Evolutionary conservation across 2,113 vertebrate species (phyloP), one percentile per base, ranked within the genome.

Genomic region (Promerops cafer): DNA sequence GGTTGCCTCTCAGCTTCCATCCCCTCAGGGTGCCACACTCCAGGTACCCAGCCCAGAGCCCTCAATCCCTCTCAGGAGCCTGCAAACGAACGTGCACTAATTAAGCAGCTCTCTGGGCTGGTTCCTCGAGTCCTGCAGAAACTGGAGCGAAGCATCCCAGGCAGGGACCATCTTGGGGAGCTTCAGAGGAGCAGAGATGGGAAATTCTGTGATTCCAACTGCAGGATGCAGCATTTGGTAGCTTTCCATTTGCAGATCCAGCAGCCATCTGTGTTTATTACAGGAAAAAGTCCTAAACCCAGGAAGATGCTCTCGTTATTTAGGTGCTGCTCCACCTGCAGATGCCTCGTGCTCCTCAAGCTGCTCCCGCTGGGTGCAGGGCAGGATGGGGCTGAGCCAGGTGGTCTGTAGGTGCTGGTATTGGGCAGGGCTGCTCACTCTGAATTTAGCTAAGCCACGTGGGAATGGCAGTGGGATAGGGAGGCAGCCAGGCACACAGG

Each of bases 301-400:
- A 35, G 26, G n/a, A 37, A 84, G 70, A 63, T 0, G 1, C 13
- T 56, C 18, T 39, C 1, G 1, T n/a, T 82, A 1, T 37, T 53
- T 16, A 12, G 37, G 31, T 69, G 50, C 45, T 69, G n/a, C 49
- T 42, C 26, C n/a, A 12, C 9, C 33, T 75, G 37, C 42, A 9
- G 56, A 33, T 4, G 13, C 22, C 56, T 53, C 0, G 0, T 0
- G 2, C 19, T 31, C 20, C 54, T 52, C n/a, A 19, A 23, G 42
- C 33, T 20, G 39, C 59, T 22, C 1, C 8, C 0, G 0, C 0
- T 2, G 37, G 13, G n/a, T 20, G 26, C 30, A 16, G 63, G 54
- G 65, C 60, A 94, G 90, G 47, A 37, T 4, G 11, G 13, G 31
- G 45, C 28, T 70, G 42, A 82, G 19, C 49, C 22, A 5, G 33